Evolutionary conservation across 92 coral and sea anemone genomes (phyloP), one percentile per base, ranked within the genome.

Genomic region (Plumapathes pennacea): DNA sequence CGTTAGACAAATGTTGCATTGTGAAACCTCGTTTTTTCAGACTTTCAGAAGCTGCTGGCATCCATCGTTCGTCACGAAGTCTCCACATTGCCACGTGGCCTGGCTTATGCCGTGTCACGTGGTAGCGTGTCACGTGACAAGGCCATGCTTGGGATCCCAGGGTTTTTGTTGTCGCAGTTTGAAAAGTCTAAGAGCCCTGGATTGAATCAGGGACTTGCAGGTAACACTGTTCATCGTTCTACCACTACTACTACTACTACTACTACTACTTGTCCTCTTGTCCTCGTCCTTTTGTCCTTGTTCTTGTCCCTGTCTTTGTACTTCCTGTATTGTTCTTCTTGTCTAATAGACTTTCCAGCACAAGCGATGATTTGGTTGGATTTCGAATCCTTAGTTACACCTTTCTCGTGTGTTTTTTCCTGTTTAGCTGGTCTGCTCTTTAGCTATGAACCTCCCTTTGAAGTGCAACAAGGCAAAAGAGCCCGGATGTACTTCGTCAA

Each of bases 101-200:
- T 92, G 84, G 79, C 73, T 50, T 90, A 88, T 40, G 77, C 51
- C 34, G 83, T 82, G 49, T 62, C 78, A 67, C 81, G 73, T 33
- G 76, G 67, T 3, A 48, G 61, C 34, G 31, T 72, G 36, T 72
- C 81, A 31, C 72, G 60, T 44, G 72, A 62, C 56, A 66, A 70
- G 56, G 28, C 65, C 32, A 21, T 92, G 67, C 54, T 72, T 14
- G 75, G 84, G 31, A 76, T 92, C 65, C 97, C 96, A 49, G 74
- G 64, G 38, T 62, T 76, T 39, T 62, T 92, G 57, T 46, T 71
- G 57, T 21, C 75, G 13, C 96, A 92, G 53, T 92, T 83, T 38
- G 92, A 92, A 24, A 92, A 84, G 74, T 88, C 86, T 19, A 92
- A 88, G 83, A 81, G 82, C 13, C 98, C 98, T 7, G 95, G 92